Base-by-base conservation (phyloP, 2,797 vertebrate genomes). In the Octomys mimax region DNA sequence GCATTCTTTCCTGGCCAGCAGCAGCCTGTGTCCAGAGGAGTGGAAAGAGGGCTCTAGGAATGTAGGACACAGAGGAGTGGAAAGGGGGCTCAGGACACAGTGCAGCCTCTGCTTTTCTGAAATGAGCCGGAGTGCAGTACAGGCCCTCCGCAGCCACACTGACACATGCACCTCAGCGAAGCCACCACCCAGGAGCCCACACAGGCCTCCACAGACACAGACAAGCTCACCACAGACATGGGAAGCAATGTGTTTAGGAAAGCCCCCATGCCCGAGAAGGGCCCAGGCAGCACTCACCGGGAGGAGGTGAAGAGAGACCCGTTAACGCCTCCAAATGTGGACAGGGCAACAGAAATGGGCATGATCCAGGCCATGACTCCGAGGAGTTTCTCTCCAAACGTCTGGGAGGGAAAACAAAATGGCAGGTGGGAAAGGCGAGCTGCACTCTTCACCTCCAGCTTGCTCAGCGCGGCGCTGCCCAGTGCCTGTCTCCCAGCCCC, bases 341-440 rank as follows among this genome's bases (percentile, higher is more conserved):
- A 99, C 75, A 99, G 98, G 87, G 99, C 99, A 95, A 99, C 99
- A 3, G 99, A 99, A 98, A 99, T 99, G 98, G 99, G 99, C 99
- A 99, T 99, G 98, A 99, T 99, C 99, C 99, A 99, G 36, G 99
- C 98, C 99, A 99, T 99, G 94, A 99, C 99, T 8, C 99, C 99
- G 70, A 99, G 98, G 91, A 99, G 99, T 98, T 99, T 99, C 98
- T 99, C 99, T 92, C 99, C 99, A 96, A 99, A 99, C 5, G 99
- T 99, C 99, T 99, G 80, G 79, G 90, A 79, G 95, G 77, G 80
- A 87, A 86, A 87, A 92, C 36, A 31, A 73, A 61, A 21, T 46
- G 28, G 28, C 71, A 10, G 96, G 68, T 19, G 19, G 61, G 18
- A 64, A 84, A 82, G 62, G 42, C 39, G 54, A 80, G 31, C 54